Evolutionary conservation across 2,113 vertebrate genomes (phyloP).

Genomic region (Catharus minimus): DNA sequence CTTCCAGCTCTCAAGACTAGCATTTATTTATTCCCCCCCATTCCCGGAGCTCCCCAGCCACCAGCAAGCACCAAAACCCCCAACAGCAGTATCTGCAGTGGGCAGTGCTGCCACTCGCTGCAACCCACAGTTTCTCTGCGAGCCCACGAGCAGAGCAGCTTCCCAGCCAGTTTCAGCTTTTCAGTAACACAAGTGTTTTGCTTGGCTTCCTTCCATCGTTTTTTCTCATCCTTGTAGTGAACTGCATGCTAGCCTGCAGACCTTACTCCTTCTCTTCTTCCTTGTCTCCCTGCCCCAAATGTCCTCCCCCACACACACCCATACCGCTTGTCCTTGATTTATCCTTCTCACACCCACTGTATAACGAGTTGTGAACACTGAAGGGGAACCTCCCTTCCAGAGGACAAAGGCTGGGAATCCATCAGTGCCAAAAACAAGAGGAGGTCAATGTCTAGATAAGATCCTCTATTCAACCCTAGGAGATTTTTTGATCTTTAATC

Average conservation of each 20-base stretch:
- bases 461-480: background rate
- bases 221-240: background rate
- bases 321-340: background rate
- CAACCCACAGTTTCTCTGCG: background rate
- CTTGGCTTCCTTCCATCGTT: background rate
- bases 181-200: background rate
- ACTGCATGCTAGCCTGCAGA: background rate
- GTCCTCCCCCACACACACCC: background rate
- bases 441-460: background rate
- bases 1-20: accelerated
- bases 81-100: background rate
- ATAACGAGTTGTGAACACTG: background rate
- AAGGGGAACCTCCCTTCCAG: conserved; percentile 1
- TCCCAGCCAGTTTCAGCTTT: conserved; percentile 19
- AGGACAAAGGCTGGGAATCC: background rate
- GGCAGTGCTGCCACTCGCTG: background rate
- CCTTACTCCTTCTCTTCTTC: background rate
- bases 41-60: accelerated
- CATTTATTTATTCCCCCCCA: background rate
- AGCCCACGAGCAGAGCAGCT: background rate
- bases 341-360: background rate
- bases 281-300: background rate
- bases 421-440: background rate
- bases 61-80: background rate
- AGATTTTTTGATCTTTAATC: background rate